Base-by-base conservation (phyloP, 2,888 invertebrate species). In the Scaptomyza polygonia region DNA sequence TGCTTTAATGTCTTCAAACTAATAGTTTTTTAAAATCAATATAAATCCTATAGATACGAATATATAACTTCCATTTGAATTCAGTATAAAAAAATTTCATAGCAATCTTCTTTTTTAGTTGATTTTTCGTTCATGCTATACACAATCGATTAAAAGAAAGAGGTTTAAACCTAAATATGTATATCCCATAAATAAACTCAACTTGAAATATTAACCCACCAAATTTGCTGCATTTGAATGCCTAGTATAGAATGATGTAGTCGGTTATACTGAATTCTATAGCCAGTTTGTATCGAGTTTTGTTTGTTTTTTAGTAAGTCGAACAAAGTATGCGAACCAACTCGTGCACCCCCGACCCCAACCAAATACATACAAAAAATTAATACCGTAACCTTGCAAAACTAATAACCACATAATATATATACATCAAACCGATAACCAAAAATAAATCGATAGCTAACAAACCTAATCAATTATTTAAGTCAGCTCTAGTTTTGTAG, bases 241-340 rank as follows among this genome's bases (percentile, higher is more conserved):
- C 75, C 69, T 73, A 80, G 71, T 62, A 75, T 86, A 86, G 78
- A 81, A 86, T 85, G 76, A 74, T 27, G 65, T 80, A 78, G 76
- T 70, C 67, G 71, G 70, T 68, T 69, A 63, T 86, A 82, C 78
- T 72, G 72, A 90, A 75, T 87, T 89, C 89, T 81, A 80, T 89
- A 76, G 77, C 82, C 86, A 77, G 88, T 89, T 88, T 90, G 89
- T 88, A 79, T 90, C 90, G 86, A 90, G 88, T 90, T 90, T 89
- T 89, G 90, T 90, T 90, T 89, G 89, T 89, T 90, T 90, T 89
- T 89, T 89, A 86, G 88, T 88, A 69, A 84, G 79, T 83, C 86
- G 80, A 90, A 88, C 75, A 85, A 90, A 88, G 88, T 88, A 89
- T 90, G 90, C 88, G 89, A 89, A 89, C 86, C 75, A 74, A 79